Percentiles rank a stretch among this genome's conserved stretches.
Conservation (phyloP, 2,888 invertebrate genomes). For the Lomographa bimaculata region DNA sequence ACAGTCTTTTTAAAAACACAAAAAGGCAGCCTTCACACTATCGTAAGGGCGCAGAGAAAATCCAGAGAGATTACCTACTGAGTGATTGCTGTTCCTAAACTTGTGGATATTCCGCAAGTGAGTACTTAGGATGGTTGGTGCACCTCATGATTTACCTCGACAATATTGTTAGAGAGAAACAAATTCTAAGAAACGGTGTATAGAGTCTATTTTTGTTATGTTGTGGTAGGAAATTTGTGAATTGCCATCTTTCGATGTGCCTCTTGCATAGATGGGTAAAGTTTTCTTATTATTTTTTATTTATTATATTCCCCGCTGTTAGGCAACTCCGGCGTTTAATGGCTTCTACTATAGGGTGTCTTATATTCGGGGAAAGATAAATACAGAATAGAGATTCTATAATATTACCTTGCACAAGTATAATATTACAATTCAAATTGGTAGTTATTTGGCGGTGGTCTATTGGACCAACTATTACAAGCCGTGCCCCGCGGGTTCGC, state of each 20-base stretch:
- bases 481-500: no score
- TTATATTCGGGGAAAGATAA: constrained; percentile 10
- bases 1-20: constrained; percentile 68
- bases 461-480: no score
- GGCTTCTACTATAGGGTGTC: constrained; percentile 33
- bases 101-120: constrained; percentile 62
- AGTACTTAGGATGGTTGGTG: constrained; percentile 65
- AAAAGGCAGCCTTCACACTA: constrained; percentile 58
- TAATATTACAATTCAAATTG: no score
- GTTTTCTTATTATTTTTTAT: constrained; percentile 81
- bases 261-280: constrained; percentile 71
- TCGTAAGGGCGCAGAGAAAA: constrained; percentile 60
- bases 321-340: constrained; percentile 48
- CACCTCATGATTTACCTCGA: constrained; percentile 66
- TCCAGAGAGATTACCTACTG: constrained; percentile 79
- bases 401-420: no score
- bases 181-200: constrained; percentile 30
- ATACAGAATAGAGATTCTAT: background rate
- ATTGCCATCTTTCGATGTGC: constrained; percentile 61
- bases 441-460: no score
- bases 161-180: constrained; percentile 40
- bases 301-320: constrained; percentile 72
- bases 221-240: constrained; percentile 52
- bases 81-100: constrained; percentile 79
- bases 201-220: constrained; percentile 44